These are phyloP conservation scores for Oxyteleia sp. DNA, from an alignment of 2,888 invertebrate genomes.

Conservation along the genomic window DNA sequence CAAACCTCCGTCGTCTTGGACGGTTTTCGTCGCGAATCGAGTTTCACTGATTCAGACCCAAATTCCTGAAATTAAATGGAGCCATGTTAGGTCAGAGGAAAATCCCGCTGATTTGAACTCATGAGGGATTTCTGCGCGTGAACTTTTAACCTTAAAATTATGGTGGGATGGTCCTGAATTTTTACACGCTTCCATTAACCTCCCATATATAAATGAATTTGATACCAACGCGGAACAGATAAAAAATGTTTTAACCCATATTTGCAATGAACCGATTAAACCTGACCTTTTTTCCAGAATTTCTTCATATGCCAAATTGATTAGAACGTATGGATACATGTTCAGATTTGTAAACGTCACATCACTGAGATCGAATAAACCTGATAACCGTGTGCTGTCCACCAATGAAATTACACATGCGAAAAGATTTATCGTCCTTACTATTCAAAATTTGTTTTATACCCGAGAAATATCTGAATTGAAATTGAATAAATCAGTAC, in stretches of 20 bases:
- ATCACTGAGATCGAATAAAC: too few relatives aligned
- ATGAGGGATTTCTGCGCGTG: neutral
- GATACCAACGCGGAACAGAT: neutral
- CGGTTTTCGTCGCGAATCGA: neutral
- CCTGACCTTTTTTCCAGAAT: neutral
- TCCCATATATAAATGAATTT: constrained; percentile 18
- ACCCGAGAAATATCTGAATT: too few relatives aligned
- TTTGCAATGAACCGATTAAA: too few relatives aligned
- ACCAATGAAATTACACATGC: too few relatives aligned
- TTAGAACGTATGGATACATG: constrained; percentile 16
- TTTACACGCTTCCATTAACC: too few relatives aligned
- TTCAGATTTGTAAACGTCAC: neutral
- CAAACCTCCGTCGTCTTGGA: neutral
- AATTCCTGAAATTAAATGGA: neutral
- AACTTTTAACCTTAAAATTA: neutral
- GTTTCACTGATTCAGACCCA: neutral
- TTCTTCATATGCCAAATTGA: constrained; percentile 11
- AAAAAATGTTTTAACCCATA: neutral
- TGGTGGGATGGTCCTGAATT: constrained; percentile 23
- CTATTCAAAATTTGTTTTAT: too few relatives aligned
- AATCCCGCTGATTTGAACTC: too few relatives aligned
- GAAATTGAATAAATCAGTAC: too few relatives aligned
- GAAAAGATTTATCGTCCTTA: too few relatives aligned
- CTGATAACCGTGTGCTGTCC: too few relatives aligned
- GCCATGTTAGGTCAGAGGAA: neutral